A percentile compares a stretch with the other conserved stretches of the same genome.
Conservation (phyloP, 2,113 vertebrate species). For the Sialia sialis region DNA sequence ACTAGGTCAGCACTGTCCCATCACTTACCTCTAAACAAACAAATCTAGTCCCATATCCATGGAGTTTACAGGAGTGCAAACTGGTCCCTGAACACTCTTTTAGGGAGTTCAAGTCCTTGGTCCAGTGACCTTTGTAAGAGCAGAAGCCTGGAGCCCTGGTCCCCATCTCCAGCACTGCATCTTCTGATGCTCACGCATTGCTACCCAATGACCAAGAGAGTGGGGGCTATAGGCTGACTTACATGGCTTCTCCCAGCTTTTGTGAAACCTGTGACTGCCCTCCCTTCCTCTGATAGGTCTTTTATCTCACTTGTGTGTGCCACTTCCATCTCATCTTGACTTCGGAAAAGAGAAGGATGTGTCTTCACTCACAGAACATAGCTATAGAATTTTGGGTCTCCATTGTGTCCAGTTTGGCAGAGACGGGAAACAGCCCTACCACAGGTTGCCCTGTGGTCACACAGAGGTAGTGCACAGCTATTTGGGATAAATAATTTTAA, state of each 20-base stretch:
- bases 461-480: not conserved
- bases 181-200: not conserved
- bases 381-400: not conserved
- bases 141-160: not conserved
- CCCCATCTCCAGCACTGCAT: not conserved
- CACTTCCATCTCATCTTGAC: not conserved
- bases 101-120: not conserved
- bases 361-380: not conserved
- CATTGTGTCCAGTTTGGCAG: rapidly evolving
- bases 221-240: not conserved
- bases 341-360: not conserved
- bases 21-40: not conserved
- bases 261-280: not conserved
- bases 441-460: not conserved
- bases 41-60: not conserved
- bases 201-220: not conserved
- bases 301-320: not conserved
- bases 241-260: not conserved
- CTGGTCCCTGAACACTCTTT: not conserved
- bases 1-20: not conserved
- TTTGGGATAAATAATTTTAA: not conserved
- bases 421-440: not conserved
- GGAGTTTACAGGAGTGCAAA: not conserved
- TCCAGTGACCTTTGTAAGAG: rapidly evolving
- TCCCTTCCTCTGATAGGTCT: not conserved